These are phyloP conservation scores for Leuciscus idus DNA, from an alignment of 2,113 vertebrate genomes.

Conservation along the genomic window DNA sequence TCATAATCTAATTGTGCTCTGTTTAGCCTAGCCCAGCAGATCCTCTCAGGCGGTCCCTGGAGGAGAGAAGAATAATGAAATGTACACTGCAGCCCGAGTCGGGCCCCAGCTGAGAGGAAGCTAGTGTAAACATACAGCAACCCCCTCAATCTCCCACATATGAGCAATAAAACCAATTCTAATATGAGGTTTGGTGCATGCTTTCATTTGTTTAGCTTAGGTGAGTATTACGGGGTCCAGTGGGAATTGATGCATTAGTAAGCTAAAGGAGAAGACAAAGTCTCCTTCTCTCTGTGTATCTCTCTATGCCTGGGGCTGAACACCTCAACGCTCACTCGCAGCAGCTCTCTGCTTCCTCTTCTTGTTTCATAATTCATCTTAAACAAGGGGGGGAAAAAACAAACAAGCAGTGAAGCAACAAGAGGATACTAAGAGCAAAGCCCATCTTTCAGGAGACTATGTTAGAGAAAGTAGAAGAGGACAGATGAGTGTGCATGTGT, in stretches of 20 bases:
- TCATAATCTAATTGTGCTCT: constrained; percentile 68
- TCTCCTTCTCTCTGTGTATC: constrained; percentile 59
- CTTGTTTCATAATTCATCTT: constrained; percentile 76
- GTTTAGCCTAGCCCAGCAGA: constrained; percentile 53
- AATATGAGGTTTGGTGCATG: constrained; percentile 51
- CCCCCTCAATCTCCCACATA: constrained; percentile 56
- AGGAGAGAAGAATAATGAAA: constrained; percentile 74
- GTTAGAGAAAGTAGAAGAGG: neutral
- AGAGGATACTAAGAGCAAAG: constrained; percentile 58
- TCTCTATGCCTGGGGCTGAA: constrained; percentile 63
- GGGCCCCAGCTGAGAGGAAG: constrained; percentile 57
- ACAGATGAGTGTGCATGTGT: neutral
- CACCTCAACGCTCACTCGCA: constrained; percentile 60
- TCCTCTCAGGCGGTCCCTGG: constrained; percentile 60
- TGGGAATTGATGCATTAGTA: constrained; percentile 59
- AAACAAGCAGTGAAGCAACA: constrained; percentile 59
- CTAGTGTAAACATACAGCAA: constrained; percentile 63
- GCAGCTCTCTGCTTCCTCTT: constrained; percentile 58
- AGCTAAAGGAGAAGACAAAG: constrained; percentile 60
- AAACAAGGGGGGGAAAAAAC: constrained; percentile 67
- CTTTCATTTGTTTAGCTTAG: constrained; percentile 58
- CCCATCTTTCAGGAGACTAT: constrained; percentile 34
- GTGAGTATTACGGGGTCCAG: constrained; percentile 63
- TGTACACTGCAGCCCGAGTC: constrained; percentile 64
- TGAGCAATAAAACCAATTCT: constrained; percentile 66